These are phyloP conservation scores for Diabrotica balteata DNA, from an alignment of 2,888 invertebrate species.

Conservation along the genomic window DNA sequence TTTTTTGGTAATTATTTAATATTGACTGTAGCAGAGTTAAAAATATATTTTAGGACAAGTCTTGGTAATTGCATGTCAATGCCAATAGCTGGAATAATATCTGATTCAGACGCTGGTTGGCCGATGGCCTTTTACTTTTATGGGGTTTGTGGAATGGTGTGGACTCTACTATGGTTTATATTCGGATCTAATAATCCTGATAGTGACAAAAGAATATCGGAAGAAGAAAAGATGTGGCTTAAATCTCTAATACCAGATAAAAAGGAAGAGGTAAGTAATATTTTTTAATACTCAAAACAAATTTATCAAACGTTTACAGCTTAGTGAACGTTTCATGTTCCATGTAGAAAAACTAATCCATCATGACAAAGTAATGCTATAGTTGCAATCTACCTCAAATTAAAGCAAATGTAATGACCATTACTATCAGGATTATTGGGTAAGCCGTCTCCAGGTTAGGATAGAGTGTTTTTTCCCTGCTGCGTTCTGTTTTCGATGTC, in stretches of 20 bases:
- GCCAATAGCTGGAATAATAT: slow-evolving; percentile 75
- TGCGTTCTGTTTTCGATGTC: too few relatives aligned
- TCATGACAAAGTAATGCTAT: too few relatives aligned
- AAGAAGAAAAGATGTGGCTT: slow-evolving; percentile 71
- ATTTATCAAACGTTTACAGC: background rate
- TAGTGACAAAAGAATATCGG: slow-evolving; percentile 66
- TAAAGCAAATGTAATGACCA: too few relatives aligned
- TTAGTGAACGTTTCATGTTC: too few relatives aligned
- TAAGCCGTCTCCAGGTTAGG: too few relatives aligned
- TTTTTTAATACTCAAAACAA: too few relatives aligned
- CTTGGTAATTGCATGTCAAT: slow-evolving; percentile 78
- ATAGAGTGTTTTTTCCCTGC: too few relatives aligned
- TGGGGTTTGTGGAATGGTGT: slow-evolving; percentile 69
- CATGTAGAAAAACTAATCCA: too few relatives aligned
- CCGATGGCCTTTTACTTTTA: slow-evolving; percentile 79
- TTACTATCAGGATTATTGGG: too few relatives aligned
- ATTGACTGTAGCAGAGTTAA: too few relatives aligned
- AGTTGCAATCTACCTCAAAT: too few relatives aligned
- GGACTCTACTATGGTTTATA: slow-evolving; percentile 68
- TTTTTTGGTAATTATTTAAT: too few relatives aligned
- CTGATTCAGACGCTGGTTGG: slow-evolving; percentile 77
- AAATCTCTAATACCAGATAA: slow-evolving; percentile 63
- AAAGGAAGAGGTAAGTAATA: slow-evolving; percentile 65
- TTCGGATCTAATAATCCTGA: slow-evolving; percentile 73
- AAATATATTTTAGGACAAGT: slow-evolving; percentile 60